Evolutionary conservation across 2,888 invertebrate species (phyloP), one percentile per base, ranked within the genome.

Genomic region (Cephus sareptanus): DNA sequence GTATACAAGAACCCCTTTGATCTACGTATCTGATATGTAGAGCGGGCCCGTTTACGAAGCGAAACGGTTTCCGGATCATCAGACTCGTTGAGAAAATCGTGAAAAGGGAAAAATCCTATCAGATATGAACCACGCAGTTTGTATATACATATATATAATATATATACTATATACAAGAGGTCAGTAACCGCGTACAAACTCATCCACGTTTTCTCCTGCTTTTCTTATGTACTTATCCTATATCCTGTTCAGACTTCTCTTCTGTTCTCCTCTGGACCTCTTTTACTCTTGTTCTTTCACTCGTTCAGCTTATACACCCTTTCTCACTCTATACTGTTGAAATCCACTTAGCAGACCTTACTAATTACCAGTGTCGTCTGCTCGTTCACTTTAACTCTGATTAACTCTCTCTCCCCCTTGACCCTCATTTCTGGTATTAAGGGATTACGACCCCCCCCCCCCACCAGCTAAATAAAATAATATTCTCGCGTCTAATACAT

Each of bases 351-450:
- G 87, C 86, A 86, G 86, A 86, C 84, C 83, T 84, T 83, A 82
- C 86, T 88, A 89, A 89, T 89, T 89, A 88, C 85, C 83, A 79
- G 81, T 79, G 76, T 84, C 86, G 83, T 86, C 82, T 83, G 83
- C 84, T 85, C 86, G 85, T 88, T 87, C 84, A 86, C 87, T 87
- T 88, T 85, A 86, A 87, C 87, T 88, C 86, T 87, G 89, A 89
- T 89, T 88, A 89, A 87, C 85, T 86, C 84, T 84, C 82, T 84
- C 71, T 31, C 71, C 75, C 15, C 4, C 71, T n/a, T 34, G 71
- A 71, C 69, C 34, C 33, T 71, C 33, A 31, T 71, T 71, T 34
- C 71, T 23, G 13, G 31, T 34, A 71, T 71, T 71, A 71, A 71
- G 31, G 34, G 71, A 71, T 71, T 71, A 30, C 13, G 71, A 33